Percentiles rank a stretch among this genome's conserved stretches.
Conservation (phyloP, 2,888 invertebrate species). For the Leptopilina syphax region DNA sequence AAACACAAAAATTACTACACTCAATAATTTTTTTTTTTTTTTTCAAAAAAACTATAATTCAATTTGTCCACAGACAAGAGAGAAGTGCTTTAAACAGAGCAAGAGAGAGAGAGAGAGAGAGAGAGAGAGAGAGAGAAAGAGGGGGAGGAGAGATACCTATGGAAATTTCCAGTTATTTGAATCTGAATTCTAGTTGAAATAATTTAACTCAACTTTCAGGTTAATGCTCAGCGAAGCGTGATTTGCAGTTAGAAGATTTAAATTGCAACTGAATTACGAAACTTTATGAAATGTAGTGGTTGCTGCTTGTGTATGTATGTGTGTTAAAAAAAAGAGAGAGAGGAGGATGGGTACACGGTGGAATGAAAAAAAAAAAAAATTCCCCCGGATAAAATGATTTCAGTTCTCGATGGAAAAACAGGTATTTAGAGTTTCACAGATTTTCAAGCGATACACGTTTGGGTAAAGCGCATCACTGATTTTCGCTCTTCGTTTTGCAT, state of each 20-base stretch:
- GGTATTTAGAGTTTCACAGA: slow-evolving; percentile 38
- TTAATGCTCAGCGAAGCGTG: slow-evolving; percentile 12
- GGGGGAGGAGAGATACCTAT: background rate
- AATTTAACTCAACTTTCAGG: slow-evolving; percentile 12
- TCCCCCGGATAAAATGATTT: slow-evolving; percentile 25
- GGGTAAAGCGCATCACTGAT: slow-evolving; percentile 37
- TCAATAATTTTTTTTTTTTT: background rate
- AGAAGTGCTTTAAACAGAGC: background rate
- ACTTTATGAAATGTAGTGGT: slow-evolving; percentile 26
- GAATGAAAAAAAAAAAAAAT: background rate
- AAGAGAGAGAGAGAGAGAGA: background rate
- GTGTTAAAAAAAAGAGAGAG: too few species aligned
- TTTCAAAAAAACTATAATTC: background rate
- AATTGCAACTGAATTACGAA: slow-evolving; percentile 23
- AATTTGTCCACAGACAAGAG: slow-evolving; percentile 1
- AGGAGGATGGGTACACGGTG: too few species aligned
- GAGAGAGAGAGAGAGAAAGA: too few species aligned
- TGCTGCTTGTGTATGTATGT: too few species aligned
- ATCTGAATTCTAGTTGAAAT: slow-evolving; percentile 9
- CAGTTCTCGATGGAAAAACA: slow-evolving; percentile 38
- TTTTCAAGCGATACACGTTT: slow-evolving; percentile 31
- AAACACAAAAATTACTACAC: background rate
- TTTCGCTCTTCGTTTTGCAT: slow-evolving; percentile 34
- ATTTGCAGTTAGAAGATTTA: slow-evolving; percentile 14
- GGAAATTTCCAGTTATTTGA: slow-evolving; percentile 29